Conservation (phyloP, 1,140 invertebrate species). For the Aphelinus atriplicis region DNA sequence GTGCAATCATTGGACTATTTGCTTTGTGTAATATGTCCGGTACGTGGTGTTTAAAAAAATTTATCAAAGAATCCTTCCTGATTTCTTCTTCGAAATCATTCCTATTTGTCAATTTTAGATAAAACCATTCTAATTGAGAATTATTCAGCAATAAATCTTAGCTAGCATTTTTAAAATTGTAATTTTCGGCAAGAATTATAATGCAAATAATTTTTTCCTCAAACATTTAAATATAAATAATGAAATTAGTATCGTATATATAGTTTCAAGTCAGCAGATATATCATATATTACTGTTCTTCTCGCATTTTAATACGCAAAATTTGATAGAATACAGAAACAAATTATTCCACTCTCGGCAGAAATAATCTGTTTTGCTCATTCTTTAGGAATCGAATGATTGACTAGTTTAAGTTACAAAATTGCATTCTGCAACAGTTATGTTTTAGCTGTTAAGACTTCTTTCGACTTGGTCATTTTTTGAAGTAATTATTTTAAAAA, state of each 20-base stretch:
- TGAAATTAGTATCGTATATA: background rate
- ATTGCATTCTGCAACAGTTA: conserved; percentile 21
- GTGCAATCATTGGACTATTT: too few relatives aligned
- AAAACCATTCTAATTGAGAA: too few relatives aligned
- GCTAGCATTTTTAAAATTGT: background rate
- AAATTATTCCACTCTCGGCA: conserved; percentile 11
- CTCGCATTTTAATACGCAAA: background rate
- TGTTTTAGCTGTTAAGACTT: background rate
- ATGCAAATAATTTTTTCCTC: background rate
- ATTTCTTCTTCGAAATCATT: too few relatives aligned
- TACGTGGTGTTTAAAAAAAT: too few relatives aligned
- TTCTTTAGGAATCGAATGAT: conserved; percentile 18
- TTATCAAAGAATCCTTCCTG: too few relatives aligned
- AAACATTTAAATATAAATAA: background rate
- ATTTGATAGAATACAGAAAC: conserved; percentile 3
- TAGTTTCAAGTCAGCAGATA: conserved; percentile 17
- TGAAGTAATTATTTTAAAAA: too few relatives aligned
- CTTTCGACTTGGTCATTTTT: too few relatives aligned
- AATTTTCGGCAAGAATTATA: background rate
- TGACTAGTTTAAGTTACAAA: conserved; percentile 35
- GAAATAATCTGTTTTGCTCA: conserved; percentile 7
- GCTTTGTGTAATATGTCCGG: too few relatives aligned
- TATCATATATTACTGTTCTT: conserved; percentile 19
- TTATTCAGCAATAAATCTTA: too few relatives aligned
- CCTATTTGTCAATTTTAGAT: too few relatives aligned